Base-by-base conservation (phyloP, 2,888 invertebrate genomes). In the Chelonus formosanus region DNA sequence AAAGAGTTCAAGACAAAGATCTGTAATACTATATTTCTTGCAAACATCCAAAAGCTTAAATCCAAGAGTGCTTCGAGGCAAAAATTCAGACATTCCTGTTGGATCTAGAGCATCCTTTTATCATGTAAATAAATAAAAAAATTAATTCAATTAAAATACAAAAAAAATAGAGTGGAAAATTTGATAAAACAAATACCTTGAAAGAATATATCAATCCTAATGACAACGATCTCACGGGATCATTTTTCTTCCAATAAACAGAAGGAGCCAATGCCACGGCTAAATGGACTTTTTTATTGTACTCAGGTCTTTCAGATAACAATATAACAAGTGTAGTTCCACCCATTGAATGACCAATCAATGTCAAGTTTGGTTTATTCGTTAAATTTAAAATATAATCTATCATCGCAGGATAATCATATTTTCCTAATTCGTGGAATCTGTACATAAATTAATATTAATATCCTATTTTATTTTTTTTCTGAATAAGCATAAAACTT, bases 331-430 rank as follows among this genome's bases (percentile, higher is more conserved):
- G 87, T 74, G 90, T 87, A 0, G 92, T 90, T 0, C 92, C 92
- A 0, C 95, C 96, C 90, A 96, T 95, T 0, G 95, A 96, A 84
- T 96, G 95, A 0, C 96, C 96, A 44, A 95, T 86, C 80, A 95
- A 96, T 73, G 90, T 88, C 34, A 92, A 77, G 55, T 87, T 84
- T 2, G 82, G 71, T 63, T 86, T 83, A 0, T 85, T 84, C 0
- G 90, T 89, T 4, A 71, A 74, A 5, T 85, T 81, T 54, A 89
- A 81, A 1, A 90, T 85, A 74, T 92, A 91, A 79, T 95, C 90
- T 66, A 97, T 89, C 76, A 90, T 90, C 0, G 94, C 92, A 5
- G 96, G 95, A 61, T 96, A 79, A 84, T 97, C 97, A 76, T 91
- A 89, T 43, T 89, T 84, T 0, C 91, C 94, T 85, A 95, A 92